These are phyloP conservation scores for Diadegma fenestrale DNA, from an alignment of 2,888 invertebrate genomes.

Conservation along the genomic window DNA sequence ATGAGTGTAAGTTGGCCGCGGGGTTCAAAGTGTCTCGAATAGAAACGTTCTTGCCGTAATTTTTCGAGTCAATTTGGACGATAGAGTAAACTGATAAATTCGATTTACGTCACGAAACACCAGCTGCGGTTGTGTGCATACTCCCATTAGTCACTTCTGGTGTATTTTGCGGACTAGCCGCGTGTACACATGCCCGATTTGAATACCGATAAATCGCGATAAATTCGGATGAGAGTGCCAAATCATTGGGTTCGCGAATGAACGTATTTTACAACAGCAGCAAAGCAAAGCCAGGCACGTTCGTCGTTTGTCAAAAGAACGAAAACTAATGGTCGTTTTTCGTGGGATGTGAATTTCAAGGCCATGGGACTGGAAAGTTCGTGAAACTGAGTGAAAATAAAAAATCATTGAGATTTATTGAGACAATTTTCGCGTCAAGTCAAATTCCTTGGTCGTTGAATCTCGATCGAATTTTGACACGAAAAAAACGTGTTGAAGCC, in stretches of 20 bases:
- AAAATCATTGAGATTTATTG: neutral
- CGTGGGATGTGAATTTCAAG: neutral
- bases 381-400: neutral
- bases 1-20: neutral
- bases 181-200: slow-evolving; percentile 15
- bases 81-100: slow-evolving; percentile 28
- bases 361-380: neutral
- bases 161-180: slow-evolving; percentile 23
- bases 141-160: slow-evolving; percentile 13
- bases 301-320: neutral
- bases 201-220: slow-evolving; percentile 41
- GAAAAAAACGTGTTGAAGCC: neutral
- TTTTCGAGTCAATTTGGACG: neutral
- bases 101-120: slow-evolving; percentile 19
- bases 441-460: neutral
- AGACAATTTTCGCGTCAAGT: neutral
- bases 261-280: neutral
- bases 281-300: neutral
- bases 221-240: neutral
- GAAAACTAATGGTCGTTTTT: neutral
- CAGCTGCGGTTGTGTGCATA: slow-evolving; percentile 42
- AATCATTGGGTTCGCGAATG: neutral
- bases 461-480: neutral
- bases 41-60: slow-evolving; percentile 6
- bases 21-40: neutral